phyloP scores from a whole-genome alignment of 2,113 vertebrate genomes.

The Triplophysa siluroides region DNA sequence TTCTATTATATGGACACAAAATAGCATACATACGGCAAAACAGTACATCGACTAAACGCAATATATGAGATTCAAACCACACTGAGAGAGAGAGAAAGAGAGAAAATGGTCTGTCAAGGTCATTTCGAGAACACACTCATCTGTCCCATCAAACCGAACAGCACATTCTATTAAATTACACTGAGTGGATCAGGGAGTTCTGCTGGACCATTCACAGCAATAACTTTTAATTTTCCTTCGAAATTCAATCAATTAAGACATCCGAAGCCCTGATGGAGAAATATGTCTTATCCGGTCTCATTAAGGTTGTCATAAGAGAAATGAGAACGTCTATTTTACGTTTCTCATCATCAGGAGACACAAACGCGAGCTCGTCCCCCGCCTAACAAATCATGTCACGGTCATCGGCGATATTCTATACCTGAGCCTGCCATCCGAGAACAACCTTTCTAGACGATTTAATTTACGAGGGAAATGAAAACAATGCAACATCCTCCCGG shows the following conservation, averaged over 20 bases:
- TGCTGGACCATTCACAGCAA: constrained; percentile 42
- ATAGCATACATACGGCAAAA: constrained; percentile 2
- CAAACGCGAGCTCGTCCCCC: background rate
- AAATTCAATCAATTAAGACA: constrained; percentile 55
- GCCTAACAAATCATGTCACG: constrained; percentile 28
- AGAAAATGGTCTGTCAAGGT: constrained; percentile 50
- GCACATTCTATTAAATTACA: constrained; percentile 53
- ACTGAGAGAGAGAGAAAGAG: background rate
- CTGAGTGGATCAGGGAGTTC: constrained; percentile 41
- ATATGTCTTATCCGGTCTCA: constrained; percentile 32
- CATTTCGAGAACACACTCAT: constrained; percentile 43
- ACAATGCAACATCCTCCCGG: constrained; percentile 19
- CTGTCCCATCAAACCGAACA: constrained; percentile 24
- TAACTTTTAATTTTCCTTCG: constrained; percentile 47
- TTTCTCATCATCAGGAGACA: constrained; percentile 13
- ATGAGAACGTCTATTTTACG: constrained; percentile 15
- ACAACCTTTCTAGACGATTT: constrained; percentile 39
- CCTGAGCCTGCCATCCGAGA: background rate
- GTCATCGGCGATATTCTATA: background rate
- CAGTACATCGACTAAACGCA: background rate
- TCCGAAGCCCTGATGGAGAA: constrained; percentile 40
- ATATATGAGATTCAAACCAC: background rate
- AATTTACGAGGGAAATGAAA: constrained; percentile 44
- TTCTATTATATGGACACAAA: background rate
- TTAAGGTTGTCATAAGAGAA: constrained; percentile 42